Percentiles rank a stretch among this genome's conserved stretches.
These are phyloP conservation scores for Pygocentrus nattereri DNA, from an alignment of 2,797 vertebrate genomes.

Conservation along the genomic window DNA sequence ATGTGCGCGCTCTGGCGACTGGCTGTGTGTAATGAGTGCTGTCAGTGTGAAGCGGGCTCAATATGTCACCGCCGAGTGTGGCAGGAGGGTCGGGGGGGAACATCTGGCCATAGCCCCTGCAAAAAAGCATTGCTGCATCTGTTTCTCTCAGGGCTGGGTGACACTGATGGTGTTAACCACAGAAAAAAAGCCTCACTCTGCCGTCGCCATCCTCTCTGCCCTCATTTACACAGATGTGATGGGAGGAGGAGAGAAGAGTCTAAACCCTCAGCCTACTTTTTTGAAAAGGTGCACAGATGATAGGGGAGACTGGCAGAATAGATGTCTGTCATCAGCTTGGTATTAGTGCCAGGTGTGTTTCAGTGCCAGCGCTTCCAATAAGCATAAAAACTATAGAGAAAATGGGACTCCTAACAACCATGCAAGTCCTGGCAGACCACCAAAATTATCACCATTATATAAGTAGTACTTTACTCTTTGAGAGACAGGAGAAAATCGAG, in stretches of 20 bases:
- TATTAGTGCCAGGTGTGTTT: neutral
- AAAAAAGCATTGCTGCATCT: slow-evolving; percentile 85
- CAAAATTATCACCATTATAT: no score
- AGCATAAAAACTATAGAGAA: no score
- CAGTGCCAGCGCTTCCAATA: neutral
- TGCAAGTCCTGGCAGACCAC: no score
- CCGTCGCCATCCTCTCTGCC: slow-evolving; percentile 26
- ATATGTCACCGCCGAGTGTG: slow-evolving; percentile 80
- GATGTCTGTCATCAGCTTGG: neutral
- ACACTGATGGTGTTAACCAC: slow-evolving; percentile 90
- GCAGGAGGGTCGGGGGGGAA: slow-evolving; percentile 74
- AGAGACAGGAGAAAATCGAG: no score
- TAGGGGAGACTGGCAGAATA: slow-evolving; percentile 24
- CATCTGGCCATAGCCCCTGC: slow-evolving; percentile 84
- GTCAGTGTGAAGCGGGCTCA: slow-evolving; percentile 82
- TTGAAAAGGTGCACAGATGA: slow-evolving; percentile 36
- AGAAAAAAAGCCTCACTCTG: slow-evolving; percentile 72
- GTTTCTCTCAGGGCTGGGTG: slow-evolving; percentile 87
- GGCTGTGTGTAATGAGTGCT: slow-evolving; percentile 75
- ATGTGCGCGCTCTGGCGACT: slow-evolving; percentile 23
- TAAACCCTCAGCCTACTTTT: slow-evolving; percentile 34
- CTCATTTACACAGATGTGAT: slow-evolving; percentile 57
- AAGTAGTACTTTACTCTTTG: no score
- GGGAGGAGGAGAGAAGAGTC: slow-evolving; percentile 35
- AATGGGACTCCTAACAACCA: no score